A percentile compares a stretch with the other conserved stretches of the same genome.
phyloP scores from a whole-genome alignment of 2,113 vertebrate species.

The Puffinus mauretanicus region DNA sequence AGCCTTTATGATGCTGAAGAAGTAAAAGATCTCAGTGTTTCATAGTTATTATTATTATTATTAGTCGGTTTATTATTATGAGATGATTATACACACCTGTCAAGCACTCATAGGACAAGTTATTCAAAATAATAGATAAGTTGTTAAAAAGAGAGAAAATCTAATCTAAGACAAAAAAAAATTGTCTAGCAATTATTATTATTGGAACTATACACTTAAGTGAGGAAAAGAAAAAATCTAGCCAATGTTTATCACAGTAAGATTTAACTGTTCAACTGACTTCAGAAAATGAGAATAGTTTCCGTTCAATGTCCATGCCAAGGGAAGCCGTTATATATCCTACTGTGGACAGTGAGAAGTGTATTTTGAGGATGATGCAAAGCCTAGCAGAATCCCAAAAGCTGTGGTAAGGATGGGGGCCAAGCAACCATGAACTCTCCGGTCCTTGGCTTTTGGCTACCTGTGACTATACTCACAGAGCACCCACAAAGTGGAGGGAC shows the following conservation, averaged over 20 bases:
- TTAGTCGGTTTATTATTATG: not conserved
- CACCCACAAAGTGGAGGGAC: not conserved
- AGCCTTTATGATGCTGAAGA: not conserved
- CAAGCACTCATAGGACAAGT: not conserved
- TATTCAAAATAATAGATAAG: not conserved
- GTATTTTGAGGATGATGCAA: not conserved
- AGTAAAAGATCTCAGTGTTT: not conserved
- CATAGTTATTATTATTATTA: not conserved
- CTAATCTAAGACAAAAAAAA: not conserved
- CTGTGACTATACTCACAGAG: not conserved
- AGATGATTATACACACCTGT: not conserved
- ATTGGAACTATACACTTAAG: not conserved
- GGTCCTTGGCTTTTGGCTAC: not conserved
- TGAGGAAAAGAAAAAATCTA: not conserved
- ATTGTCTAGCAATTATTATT: not conserved
- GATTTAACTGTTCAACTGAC: not conserved
- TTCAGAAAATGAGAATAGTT: not conserved
- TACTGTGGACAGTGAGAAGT: not conserved
- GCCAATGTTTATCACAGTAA: not conserved
- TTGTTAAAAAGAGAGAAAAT: not conserved
- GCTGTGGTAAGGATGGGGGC: not conserved
- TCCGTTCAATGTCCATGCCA: not conserved
- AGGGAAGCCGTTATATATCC: not conserved
- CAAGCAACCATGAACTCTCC: not conserved
- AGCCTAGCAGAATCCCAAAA: not conserved